A percentile compares a stretch with the other conserved stretches of the same genome.
These are phyloP conservation scores for Chaetodon auriga DNA, from an alignment of 2,113 vertebrate species.

Conservation along the genomic window DNA sequence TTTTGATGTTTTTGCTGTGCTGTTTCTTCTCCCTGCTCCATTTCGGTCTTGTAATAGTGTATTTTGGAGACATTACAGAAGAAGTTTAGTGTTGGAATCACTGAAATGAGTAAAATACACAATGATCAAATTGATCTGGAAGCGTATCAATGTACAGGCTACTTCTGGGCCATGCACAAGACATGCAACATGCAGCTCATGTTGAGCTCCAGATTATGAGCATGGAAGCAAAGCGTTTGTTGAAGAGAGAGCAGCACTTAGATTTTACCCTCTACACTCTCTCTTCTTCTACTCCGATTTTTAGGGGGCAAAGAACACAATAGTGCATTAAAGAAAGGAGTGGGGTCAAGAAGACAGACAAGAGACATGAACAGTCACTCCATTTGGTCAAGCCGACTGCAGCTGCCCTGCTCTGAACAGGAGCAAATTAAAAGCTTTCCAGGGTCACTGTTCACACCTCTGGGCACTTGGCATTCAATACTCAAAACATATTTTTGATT, in stretches of 20 bases:
- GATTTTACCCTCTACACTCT: not conserved
- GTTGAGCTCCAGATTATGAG: not conserved
- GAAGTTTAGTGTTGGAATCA: not conserved
- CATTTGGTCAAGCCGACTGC: not conserved
- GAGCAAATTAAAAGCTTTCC: not conserved
- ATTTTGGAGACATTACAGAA: not conserved
- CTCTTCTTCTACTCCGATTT: not conserved
- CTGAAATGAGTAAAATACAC: not conserved
- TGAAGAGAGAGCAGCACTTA: conserved; percentile 4
- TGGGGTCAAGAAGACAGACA: not conserved
- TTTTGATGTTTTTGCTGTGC: not conserved
- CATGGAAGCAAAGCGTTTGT: not conserved
- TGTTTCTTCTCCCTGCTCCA: not conserved
- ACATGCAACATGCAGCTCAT: not conserved
- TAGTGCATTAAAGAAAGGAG: not conserved
- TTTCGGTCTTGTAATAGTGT: not conserved
- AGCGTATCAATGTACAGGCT: not conserved
- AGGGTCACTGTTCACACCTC: not conserved
- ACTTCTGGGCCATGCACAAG: not conserved
- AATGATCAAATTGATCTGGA: not conserved
- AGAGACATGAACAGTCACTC: not conserved
- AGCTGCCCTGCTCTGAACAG: not conserved
- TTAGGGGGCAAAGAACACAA: conserved; percentile 11
- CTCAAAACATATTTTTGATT: not conserved
- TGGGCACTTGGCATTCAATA: not conserved